phyloP scores from a whole-genome alignment of 1,140 invertebrate species.

The Dufourea novaeangliae region DNA sequence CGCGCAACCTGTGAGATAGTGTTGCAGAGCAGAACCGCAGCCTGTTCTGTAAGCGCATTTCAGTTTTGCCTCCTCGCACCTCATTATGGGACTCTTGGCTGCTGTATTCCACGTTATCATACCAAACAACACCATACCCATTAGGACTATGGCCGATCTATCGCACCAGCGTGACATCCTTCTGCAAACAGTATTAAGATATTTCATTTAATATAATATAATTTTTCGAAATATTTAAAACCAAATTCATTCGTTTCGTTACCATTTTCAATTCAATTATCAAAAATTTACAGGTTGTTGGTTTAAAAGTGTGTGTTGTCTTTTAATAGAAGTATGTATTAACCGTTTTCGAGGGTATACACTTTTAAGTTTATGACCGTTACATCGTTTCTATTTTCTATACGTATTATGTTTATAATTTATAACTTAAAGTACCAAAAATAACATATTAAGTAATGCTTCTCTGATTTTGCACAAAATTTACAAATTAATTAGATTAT shows the following conservation, averaged over 20 bases:
- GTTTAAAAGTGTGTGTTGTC: no score
- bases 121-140: constrained; percentile 61
- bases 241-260: no score
- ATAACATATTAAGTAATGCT: no score
- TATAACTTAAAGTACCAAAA: no score
- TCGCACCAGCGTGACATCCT: constrained; percentile 70
- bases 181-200: constrained; percentile 45
- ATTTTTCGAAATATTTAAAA: not conserved
- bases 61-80: constrained; percentile 86
- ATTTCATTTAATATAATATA: not conserved
- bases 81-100: constrained; percentile 68
- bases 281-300: no score
- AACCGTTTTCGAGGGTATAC: no score
- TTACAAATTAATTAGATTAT: not conserved
- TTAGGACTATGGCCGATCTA: constrained; percentile 62
- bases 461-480: not conserved
- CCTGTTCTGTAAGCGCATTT: constrained; percentile 88
- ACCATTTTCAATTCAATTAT: no score
- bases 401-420: no score
- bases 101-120: constrained; percentile 57
- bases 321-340: no score
- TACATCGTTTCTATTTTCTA: no score
- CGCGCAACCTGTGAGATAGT: constrained; percentile 88
- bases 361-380: no score
- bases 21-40: constrained; percentile 88